A percentile compares a stretch with the other conserved stretches of the same genome.
Conservation (phyloP, 2,797 vertebrate species). For the Tarsius wallacei region DNA sequence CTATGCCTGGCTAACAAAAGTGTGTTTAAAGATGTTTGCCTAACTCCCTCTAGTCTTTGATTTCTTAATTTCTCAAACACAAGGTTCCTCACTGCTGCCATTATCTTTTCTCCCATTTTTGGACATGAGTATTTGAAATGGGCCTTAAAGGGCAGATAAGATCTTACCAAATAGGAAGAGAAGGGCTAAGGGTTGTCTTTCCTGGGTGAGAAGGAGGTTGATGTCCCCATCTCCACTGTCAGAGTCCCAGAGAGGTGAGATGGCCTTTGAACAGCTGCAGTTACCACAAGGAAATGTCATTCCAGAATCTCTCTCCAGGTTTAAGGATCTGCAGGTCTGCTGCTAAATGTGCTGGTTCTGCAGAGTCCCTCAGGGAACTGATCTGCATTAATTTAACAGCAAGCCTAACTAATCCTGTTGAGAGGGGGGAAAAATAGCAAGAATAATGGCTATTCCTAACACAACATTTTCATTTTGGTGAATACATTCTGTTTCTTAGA, state of each 20-base stretch:
- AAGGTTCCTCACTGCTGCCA: neutral
- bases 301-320: constrained; percentile 38
- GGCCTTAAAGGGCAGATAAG: neutral
- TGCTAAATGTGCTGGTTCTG: neutral
- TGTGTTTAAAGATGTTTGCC: neutral
- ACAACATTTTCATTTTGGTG: neutral
- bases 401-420: constrained; percentile 13
- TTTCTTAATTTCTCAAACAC: neutral
- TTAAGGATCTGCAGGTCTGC: neutral
- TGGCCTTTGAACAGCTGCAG: neutral
- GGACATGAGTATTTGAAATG: constrained; percentile 19
- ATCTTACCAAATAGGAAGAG: neutral
- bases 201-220: neutral
- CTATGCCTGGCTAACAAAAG: neutral
- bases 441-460: neutral
- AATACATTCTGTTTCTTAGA: neutral
- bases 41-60: neutral
- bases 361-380: neutral
- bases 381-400: neutral
- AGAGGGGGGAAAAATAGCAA: constrained; percentile 38
- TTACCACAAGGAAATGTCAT: neutral
- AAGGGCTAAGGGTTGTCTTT: neutral
- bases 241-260: neutral
- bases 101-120: neutral
- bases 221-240: neutral